Percentiles rank a stretch among this genome's conserved stretches.
These are phyloP conservation scores for Toxotes lorentzi DNA, from an alignment of 2,797 vertebrate genomes.

Conservation along the genomic window DNA sequence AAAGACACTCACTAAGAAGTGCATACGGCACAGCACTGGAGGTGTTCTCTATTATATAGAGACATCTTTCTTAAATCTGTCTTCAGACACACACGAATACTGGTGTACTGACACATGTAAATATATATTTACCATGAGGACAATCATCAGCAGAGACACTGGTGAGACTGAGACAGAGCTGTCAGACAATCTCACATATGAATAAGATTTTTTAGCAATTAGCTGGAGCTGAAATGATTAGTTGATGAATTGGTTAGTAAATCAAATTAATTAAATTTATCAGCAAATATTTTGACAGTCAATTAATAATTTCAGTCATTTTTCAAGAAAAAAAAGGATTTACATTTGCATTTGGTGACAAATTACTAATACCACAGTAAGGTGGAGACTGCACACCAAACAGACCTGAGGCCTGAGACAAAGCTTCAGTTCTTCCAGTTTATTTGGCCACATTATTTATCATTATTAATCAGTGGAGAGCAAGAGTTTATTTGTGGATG, in stretches of 20 bases:
- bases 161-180: background rate
- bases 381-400: background rate
- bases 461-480: background rate
- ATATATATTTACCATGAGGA: background rate
- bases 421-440: background rate
- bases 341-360: background rate
- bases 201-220: background rate
- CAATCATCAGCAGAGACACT: background rate
- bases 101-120: background rate
- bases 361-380: background rate
- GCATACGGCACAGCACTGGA: conserved; percentile 26
- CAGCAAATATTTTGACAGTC: background rate
- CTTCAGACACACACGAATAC: conserved; percentile 21
- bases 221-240: background rate
- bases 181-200: background rate
- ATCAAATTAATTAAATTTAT: background rate
- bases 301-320: background rate
- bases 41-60: conserved; percentile 43
- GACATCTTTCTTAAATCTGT: conserved; percentile 28
- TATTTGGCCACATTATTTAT: background rate
- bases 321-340: conserved; percentile 7
- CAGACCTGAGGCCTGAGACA: background rate
- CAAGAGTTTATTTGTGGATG: conserved; percentile 3
- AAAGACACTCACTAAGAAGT: conserved; percentile 41
- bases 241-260: background rate